These are phyloP conservation scores for Tricholaema leucomelas DNA, from an alignment of 2,113 vertebrate species.

Conservation along the genomic window DNA sequence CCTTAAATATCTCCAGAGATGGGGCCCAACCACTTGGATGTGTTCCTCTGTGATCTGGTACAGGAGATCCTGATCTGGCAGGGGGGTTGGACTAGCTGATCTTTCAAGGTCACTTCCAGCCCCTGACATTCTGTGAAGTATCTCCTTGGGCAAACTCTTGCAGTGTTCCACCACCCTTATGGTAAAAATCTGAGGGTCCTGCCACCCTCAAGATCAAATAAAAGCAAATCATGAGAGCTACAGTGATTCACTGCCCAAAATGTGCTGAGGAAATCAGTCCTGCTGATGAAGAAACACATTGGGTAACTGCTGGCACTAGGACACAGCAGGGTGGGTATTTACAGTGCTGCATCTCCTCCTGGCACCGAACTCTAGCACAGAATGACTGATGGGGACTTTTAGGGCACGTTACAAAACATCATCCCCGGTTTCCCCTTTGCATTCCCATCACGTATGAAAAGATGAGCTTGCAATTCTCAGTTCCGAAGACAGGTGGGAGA, in stretches of 20 bases:
- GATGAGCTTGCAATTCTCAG: not conserved
- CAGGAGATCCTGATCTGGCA: too few relatives aligned
- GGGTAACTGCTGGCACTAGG: not conserved
- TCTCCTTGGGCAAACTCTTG: too few relatives aligned
- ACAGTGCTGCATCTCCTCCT: not conserved
- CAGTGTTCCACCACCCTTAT: too few relatives aligned
- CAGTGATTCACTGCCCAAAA: not conserved
- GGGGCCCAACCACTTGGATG: too few relatives aligned
- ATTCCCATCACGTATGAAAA: not conserved
- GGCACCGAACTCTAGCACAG: not conserved
- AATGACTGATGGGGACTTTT: not conserved
- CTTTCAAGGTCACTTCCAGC: too few relatives aligned
- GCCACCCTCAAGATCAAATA: not conserved
- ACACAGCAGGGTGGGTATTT: not conserved
- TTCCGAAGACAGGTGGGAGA: not conserved
- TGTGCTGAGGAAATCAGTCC: not conserved
- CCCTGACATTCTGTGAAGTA: too few relatives aligned
- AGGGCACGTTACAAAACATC: not conserved
- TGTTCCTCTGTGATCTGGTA: too few relatives aligned
- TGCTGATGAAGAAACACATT: not conserved
- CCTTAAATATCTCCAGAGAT: too few relatives aligned
- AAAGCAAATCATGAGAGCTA: not conserved
- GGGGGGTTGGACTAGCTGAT: too few relatives aligned
- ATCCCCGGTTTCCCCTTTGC: not conserved
- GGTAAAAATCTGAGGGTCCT: too few relatives aligned